Evolutionary conservation across 1,140 invertebrate genomes (phyloP), one percentile per base, ranked within the genome.

Genomic region (Penaeus japonicus): DNA sequence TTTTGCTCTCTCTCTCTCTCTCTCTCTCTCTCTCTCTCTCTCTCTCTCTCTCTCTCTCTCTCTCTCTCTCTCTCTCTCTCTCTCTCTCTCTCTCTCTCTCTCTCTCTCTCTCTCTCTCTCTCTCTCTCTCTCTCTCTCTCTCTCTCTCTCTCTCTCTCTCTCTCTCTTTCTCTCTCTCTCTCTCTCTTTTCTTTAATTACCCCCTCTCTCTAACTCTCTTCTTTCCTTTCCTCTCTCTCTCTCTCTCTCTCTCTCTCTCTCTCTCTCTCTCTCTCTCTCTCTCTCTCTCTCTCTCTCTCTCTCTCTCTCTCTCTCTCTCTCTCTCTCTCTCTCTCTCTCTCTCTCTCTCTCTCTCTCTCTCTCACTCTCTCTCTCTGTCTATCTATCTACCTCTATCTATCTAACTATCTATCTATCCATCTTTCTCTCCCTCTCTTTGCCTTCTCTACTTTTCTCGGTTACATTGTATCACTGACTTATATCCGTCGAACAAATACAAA

Each of bases 111-210:
- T n/a, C n/a, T n/a, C n/a, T n/a, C n/a, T n/a, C 18, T 27, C 24
- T 18, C 35, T 39, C 10, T 39, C 24, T 54, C 39, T 80, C 4
- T 0, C 39, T n/a, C 35, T 3, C 7, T 39, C 75, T 78, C 24
- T 39, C 39, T 39, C 75, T 39, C 75, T 39, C n/a, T 20, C 3
- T 32, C 35, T 12, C 15, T 57, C 53, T 10, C 53, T 75, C 83
- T 54, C 83, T 54, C 53, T 53, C 83, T 85, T 53, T 17, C 70
- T 53, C 59, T 73, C 62, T 73, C 35, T 39, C 65, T 73, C 65
- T 73, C 65, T 73, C 65, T 73, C 65, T 73, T 30, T 73, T 30
- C 32, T 30, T 73, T 30, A 15, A 22, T 73, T 10, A 12, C 65
- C 32, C 12, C 32, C n/a, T 15, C n/a, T 24, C n/a, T 73, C 12